Percentiles rank a stretch among this genome's conserved stretches.
phyloP scores from a whole-genome alignment of 2,888 invertebrate genomes.

The Athetis lepigone region DNA sequence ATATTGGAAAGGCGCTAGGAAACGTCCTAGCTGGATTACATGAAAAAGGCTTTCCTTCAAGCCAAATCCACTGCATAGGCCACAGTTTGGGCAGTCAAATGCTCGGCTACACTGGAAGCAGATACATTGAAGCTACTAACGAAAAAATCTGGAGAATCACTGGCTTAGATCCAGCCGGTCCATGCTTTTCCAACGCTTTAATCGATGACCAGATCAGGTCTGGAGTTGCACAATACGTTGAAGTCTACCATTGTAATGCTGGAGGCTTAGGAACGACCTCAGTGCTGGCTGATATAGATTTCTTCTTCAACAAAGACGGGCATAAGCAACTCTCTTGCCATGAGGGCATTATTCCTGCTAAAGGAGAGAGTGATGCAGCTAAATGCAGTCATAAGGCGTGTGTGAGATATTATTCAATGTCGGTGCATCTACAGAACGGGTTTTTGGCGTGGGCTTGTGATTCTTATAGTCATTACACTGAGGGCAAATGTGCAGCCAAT shows the following conservation, averaged over 20 bases:
- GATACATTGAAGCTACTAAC: slow-evolving; percentile 75
- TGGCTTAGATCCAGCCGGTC: slow-evolving; percentile 86
- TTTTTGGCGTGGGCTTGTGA: slow-evolving; percentile 83
- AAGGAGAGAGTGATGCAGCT: slow-evolving; percentile 81
- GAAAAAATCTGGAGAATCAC: slow-evolving; percentile 83
- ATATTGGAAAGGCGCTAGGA: slow-evolving; percentile 80
- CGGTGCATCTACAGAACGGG: slow-evolving; percentile 77
- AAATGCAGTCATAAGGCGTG: slow-evolving; percentile 87
- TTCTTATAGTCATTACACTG: slow-evolving; percentile 76
- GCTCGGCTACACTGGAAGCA: slow-evolving; percentile 76
- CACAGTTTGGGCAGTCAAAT: slow-evolving; percentile 86
- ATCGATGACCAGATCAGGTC: slow-evolving; percentile 86
- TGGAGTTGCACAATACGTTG: slow-evolving; percentile 90
- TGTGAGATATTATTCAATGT: slow-evolving; percentile 78
- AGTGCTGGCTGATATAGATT: slow-evolving; percentile 90
- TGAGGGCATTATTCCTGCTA: slow-evolving; percentile 77
- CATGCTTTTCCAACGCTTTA: slow-evolving; percentile 84
- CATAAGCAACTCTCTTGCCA: slow-evolving; percentile 89
- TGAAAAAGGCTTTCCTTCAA: slow-evolving; percentile 76
- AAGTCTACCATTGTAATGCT: slow-evolving; percentile 91
- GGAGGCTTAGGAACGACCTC: slow-evolving; percentile 88
- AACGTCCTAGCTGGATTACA: slow-evolving; percentile 76
- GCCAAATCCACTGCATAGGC: slow-evolving; percentile 82
- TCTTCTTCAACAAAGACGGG: slow-evolving; percentile 91
- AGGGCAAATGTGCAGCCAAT: slow-evolving; percentile 79